Conservation (phyloP, 92 coral and sea anemone genomes). For the Actinernus sp. region DNA sequence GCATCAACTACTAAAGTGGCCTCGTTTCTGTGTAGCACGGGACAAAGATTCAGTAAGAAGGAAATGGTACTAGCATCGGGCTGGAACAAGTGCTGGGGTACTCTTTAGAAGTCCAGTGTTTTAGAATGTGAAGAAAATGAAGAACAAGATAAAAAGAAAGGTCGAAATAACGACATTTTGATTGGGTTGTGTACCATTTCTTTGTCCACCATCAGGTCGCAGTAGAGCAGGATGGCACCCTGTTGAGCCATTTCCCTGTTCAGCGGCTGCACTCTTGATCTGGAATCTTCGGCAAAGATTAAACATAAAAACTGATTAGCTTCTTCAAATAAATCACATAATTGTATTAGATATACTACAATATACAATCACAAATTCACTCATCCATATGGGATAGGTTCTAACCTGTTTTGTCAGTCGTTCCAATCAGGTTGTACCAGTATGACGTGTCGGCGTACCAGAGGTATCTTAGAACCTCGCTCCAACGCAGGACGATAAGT, state of each 20-base stretch:
- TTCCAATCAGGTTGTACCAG: constrained; percentile 79
- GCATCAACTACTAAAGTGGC: too few relatives aligned
- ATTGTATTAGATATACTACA: too few relatives aligned
- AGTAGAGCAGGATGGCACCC: constrained; percentile 74
- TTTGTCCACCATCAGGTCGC: constrained; percentile 65
- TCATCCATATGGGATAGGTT: too few relatives aligned
- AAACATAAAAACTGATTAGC: neutral
- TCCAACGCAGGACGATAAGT: constrained; percentile 70
- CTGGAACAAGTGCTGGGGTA: too few relatives aligned
- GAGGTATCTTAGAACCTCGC: constrained; percentile 59
- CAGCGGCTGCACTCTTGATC: constrained; percentile 39
- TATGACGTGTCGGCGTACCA: constrained; percentile 60
- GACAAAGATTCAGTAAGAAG: too few relatives aligned
- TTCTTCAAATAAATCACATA: neutral
- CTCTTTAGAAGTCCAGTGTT: too few relatives aligned
- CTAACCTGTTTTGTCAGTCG: constrained; percentile 28
- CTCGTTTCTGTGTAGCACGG: too few relatives aligned
- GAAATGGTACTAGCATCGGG: too few relatives aligned
- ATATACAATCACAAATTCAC: too few relatives aligned
- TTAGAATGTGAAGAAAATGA: too few relatives aligned
- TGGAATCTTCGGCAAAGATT: neutral
- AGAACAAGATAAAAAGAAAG: too few relatives aligned
- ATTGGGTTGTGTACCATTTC: constrained; percentile 51
- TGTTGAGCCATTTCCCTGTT: constrained; percentile 55
- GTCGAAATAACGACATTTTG: too few relatives aligned